Percentiles rank a stretch among this genome's conserved stretches.
phyloP scores from a whole-genome alignment of 2,113 vertebrate species.

The Scomber japonicus region DNA sequence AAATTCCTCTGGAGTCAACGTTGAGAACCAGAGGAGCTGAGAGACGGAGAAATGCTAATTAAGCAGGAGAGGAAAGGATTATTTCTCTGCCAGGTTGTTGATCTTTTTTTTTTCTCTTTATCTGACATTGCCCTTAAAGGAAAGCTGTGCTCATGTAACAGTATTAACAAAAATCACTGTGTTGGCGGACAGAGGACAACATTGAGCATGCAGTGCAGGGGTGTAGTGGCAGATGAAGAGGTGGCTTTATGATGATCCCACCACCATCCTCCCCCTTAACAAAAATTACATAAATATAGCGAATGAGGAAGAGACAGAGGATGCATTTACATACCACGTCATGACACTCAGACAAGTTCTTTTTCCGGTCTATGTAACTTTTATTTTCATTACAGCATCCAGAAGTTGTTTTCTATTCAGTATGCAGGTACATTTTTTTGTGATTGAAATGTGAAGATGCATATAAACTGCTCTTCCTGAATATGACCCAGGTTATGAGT shows the following conservation, averaged over 20 bases:
- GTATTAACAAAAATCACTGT: conserved; percentile 39
- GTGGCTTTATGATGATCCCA: conserved; percentile 40
- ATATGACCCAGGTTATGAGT: conserved; percentile 16
- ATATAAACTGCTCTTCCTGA: conserved; percentile 1
- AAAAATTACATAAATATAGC: conserved; percentile 18
- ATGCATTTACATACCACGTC: conserved; percentile 2
- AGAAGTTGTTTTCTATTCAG: conserved; percentile 1
- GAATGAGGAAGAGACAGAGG: background rate
- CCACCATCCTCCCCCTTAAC: conserved; percentile 15
- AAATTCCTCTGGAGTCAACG: background rate
- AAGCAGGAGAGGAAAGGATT: conserved; percentile 32
- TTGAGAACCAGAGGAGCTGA: background rate
- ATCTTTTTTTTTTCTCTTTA: conserved; percentile 22
- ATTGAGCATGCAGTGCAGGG: conserved; percentile 21
- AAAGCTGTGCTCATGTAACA: conserved; percentile 50
- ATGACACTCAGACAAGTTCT: background rate
- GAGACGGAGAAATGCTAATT: conserved; percentile 35
- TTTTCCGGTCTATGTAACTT: background rate
- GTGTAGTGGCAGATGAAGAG: conserved; percentile 50
- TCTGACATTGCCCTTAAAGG: conserved; percentile 19
- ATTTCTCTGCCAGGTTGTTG: conserved; percentile 39
- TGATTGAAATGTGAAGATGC: conserved; percentile 9
- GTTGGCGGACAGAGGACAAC: conserved; percentile 49
- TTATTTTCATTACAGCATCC: background rate
- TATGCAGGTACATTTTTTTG: conserved; percentile 24